Conservation (phyloP, 1,140 invertebrate genomes). For the Phortica variegata region DNA sequence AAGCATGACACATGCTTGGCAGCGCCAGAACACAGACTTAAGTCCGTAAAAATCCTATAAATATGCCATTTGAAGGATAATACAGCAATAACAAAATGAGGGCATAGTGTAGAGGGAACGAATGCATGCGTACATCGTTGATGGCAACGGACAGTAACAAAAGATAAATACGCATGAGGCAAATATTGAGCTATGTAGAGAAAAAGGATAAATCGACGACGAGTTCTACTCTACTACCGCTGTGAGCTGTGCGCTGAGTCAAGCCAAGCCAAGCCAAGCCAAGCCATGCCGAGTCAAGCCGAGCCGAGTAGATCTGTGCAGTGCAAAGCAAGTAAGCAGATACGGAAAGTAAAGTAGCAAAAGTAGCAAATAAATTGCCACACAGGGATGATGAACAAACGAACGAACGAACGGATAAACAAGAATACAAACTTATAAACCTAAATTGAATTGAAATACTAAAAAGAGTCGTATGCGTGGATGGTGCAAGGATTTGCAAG, state of each 20-base stretch:
- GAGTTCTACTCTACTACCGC: too few relatives aligned
- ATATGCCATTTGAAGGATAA: slow-evolving; percentile 56
- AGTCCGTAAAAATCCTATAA: slow-evolving; percentile 56
- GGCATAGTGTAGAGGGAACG: slow-evolving; percentile 8
- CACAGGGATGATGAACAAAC: slow-evolving; percentile 1
- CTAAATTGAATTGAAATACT: too few relatives aligned
- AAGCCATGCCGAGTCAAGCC: too few relatives aligned
- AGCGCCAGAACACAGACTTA: too few relatives aligned
- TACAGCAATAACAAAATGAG: slow-evolving; percentile 50
- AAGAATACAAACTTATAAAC: slow-evolving; percentile 5
- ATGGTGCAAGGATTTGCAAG: too few relatives aligned
- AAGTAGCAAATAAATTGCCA: slow-evolving; percentile 4
- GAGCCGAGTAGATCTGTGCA: slow-evolving; percentile 5
- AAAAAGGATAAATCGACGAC: too few relatives aligned
- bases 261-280: too few relatives aligned
- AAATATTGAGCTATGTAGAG: slow-evolving; percentile 34
- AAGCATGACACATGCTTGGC: not conserved
- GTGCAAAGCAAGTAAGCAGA: too few relatives aligned
- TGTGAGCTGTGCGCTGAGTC: too few relatives aligned
- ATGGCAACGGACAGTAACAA: slow-evolving; percentile 5
- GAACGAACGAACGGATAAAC: slow-evolving; percentile 8
- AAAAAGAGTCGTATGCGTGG: too few relatives aligned
- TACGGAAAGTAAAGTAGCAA: slow-evolving; percentile 3
- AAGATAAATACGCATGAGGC: slow-evolving; percentile 49
- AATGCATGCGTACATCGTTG: not conserved